These are phyloP conservation scores for Drosophila kikkawai DNA, from an alignment of 1,140 invertebrate species.

Conservation along the genomic window DNA sequence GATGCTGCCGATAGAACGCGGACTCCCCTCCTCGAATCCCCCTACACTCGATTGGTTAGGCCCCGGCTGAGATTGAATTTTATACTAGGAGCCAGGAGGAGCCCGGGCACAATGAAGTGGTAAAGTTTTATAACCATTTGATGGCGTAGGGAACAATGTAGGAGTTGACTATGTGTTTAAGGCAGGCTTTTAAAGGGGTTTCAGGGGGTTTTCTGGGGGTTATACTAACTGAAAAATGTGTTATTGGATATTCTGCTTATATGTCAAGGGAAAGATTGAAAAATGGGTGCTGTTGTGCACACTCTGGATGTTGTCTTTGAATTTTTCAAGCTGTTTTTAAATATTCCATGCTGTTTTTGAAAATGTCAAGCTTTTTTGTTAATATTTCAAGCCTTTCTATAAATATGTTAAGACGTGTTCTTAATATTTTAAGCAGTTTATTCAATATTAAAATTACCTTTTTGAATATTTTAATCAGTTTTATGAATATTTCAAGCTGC, in stretches of 20 bases:
- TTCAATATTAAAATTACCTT: neutral
- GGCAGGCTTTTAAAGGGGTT: neutral
- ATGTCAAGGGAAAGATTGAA: neutral
- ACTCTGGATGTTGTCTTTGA: too few relatives aligned
- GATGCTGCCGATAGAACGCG: constrained; percentile 63
- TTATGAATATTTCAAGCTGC: neutral
- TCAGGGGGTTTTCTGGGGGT: neutral
- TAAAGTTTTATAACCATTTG: constrained; percentile 59
- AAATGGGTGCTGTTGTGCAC: neutral
- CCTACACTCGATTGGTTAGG: constrained; percentile 30
- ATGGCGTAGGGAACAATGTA: constrained; percentile 29
- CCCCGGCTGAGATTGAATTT: constrained; percentile 38
- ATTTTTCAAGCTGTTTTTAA: neutral
- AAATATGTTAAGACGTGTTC: neutral
- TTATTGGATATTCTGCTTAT: neutral
- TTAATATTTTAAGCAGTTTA: neutral
- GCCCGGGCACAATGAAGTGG: constrained; percentile 66
- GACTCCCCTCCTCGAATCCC: neutral
- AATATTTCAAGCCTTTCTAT: neutral
- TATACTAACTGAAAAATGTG: neutral
- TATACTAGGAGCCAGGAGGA: neutral
- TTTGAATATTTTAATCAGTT: neutral
- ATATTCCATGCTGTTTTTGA: neutral
- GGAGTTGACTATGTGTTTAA: constrained; percentile 8
- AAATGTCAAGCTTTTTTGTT: neutral